Evolutionary conservation across 1,140 invertebrate species (phyloP).

Genomic region (Elysia chlorotica): DNA sequence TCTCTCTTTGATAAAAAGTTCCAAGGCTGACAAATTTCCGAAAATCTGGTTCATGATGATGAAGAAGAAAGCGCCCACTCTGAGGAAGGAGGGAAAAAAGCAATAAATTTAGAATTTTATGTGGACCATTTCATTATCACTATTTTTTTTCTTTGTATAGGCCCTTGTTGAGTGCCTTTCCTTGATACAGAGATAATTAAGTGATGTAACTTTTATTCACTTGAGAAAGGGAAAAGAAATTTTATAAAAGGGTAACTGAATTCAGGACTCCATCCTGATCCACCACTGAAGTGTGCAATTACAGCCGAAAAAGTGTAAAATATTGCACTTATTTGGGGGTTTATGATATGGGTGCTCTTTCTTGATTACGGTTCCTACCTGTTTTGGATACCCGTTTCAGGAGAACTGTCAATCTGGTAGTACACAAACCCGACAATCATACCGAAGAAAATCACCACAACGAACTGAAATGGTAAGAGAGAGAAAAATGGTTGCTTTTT

Average conservation of each 20-base stretch:
- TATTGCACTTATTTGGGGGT: too few species aligned
- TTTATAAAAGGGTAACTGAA: background rate
- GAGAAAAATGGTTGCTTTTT: too few species aligned
- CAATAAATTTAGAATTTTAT: background rate
- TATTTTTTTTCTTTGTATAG: background rate
- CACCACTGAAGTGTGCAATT: too few species aligned
- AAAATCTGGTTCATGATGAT: slow-evolving; percentile 61
- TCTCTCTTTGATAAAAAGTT: slow-evolving; percentile 60
- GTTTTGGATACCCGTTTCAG: slow-evolving; percentile 55
- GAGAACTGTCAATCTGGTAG: slow-evolving; percentile 43
- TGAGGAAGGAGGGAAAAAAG: slow-evolving; percentile 26
- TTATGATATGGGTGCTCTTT: background rate
- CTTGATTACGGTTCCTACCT: slow-evolving; percentile 34
- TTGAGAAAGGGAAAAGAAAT: background rate
- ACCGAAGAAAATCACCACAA: slow-evolving; percentile 53
- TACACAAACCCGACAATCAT: slow-evolving; percentile 58
- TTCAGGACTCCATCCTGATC: background rate
- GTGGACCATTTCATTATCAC: background rate
- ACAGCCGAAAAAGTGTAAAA: background rate
- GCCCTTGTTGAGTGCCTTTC: background rate
- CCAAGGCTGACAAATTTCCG: slow-evolving; percentile 57
- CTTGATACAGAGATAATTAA: background rate
- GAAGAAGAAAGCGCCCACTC: slow-evolving; percentile 60
- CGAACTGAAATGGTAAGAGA: slow-evolving; percentile 35
- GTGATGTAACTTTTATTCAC: background rate